Evolutionary conservation across 1,140 invertebrate species (phyloP).

Genomic region (Condylostylus longicornis): DNA sequence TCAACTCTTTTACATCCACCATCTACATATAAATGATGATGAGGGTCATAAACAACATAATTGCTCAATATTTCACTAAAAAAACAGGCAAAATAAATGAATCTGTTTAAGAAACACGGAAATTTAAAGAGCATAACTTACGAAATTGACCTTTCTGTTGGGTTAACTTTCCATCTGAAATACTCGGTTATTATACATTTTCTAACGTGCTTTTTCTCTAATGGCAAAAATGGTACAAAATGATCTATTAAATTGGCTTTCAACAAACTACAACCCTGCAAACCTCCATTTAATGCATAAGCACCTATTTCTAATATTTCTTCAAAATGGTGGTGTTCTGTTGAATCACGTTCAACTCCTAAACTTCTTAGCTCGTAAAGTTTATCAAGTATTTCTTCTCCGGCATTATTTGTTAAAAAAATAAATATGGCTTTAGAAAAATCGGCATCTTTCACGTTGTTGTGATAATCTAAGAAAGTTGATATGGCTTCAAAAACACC

Average conservation of each 20-base stretch:
- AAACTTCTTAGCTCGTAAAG: slow-evolving; percentile 45
- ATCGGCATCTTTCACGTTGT: slow-evolving; percentile 42
- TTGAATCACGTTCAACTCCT: slow-evolving; percentile 48
- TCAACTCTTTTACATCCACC: no score
- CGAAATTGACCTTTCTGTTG: no score
- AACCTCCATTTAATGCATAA: slow-evolving; percentile 64
- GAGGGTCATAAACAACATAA: no score
- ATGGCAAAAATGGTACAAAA: slow-evolving; percentile 84
- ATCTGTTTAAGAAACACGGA: no score
- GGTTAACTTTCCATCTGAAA: no score
- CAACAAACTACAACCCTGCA: slow-evolving; percentile 63
- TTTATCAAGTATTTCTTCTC: slow-evolving; percentile 47
- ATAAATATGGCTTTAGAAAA: slow-evolving; percentile 70
- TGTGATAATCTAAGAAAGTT: slow-evolving; percentile 78
- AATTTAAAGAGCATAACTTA: no score
- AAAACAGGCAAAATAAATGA: no score
- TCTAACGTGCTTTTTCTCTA: slow-evolving; percentile 70
- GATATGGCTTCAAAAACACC: slow-evolving; percentile 71
- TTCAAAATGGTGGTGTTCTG: slow-evolving; percentile 62
- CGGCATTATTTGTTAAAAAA: slow-evolving; percentile 79
- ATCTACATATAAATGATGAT: no score
- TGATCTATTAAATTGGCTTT: slow-evolving; percentile 74
- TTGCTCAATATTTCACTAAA: no score
- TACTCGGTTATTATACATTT: slow-evolving; percentile 52
- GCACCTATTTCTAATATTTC: slow-evolving; percentile 50